Base-by-base conservation (phyloP, 2,888 invertebrate species). In the Beris chalybata region DNA sequence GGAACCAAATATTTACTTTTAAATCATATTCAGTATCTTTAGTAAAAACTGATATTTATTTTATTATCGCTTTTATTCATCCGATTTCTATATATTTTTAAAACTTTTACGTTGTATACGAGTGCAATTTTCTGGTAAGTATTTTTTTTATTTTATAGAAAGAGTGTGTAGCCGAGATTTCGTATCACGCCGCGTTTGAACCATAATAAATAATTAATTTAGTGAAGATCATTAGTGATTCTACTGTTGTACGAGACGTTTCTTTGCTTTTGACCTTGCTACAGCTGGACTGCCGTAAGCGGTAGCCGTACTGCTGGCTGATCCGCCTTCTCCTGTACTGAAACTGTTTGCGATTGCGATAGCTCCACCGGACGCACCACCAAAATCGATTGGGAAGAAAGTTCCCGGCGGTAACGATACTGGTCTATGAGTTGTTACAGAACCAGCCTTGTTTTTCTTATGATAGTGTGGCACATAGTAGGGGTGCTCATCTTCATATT, bases 301-400 rank as follows among this genome's bases (percentile, higher is more conserved):
- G 48, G 79, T 80, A 67, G 81, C 81, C 65, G 79, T 79, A 58
- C 80, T 80, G 43, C 79, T 78, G 66, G 81, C 81, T 3, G 79
- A 73, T 30, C 81, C 81, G 61, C 79, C 79, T 71, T 80, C 79
- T 12, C 81, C 81, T 13, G 81, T 81, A 73, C 79, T 80, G 72
- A 78, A 81, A 38, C 79, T 78, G 71, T 81, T 81, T 71, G 81
- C 81, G 72, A 81, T 79, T 63, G 81, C 81, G 70, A 81, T 80
- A 48, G 81, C 79, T 50, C 71, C 71, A 58, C 81, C 81, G 43
- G 80, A 78, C 58, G 45, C 72, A 57, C 79, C 78, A 44, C 81
- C 81, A 54, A 81, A 81, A 64, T 77, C 72, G 43, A 81, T 75
- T 53, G 81, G 81, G 76, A 81, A 81, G 75, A 77, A 81, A 11